Conservation (phyloP, 2,797 vertebrate species). For the Karalla daura region DNA sequence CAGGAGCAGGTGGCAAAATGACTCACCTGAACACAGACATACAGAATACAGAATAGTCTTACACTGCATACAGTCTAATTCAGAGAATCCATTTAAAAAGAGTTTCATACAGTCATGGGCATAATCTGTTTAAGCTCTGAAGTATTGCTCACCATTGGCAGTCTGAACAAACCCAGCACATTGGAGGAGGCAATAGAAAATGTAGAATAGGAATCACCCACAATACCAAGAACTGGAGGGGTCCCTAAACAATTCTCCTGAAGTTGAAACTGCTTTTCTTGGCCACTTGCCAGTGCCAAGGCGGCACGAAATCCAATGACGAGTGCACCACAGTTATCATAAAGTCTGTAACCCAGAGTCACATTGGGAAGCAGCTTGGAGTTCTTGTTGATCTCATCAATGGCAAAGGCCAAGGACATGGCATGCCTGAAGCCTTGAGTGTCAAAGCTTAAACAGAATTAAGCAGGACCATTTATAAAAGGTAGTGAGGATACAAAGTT, state of each 20-base stretch:
- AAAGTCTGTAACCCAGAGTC: constrained; percentile 70
- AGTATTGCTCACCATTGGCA: constrained; percentile 54
- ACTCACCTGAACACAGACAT: constrained; percentile 63
- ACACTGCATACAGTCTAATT: background rate
- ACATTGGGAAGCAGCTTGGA: constrained; percentile 66
- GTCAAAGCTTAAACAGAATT: constrained; percentile 31
- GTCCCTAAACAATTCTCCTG: constrained; percentile 15
- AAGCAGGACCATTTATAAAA: too few relatives aligned
- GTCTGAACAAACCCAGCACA: constrained; percentile 40
- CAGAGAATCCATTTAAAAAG: background rate
- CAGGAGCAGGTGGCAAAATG: constrained; percentile 67
- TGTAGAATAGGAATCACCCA: constrained; percentile 42
- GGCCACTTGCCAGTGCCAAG: constrained; percentile 45
- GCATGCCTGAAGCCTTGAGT: constrained; percentile 58
- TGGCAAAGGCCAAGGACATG: constrained; percentile 70
- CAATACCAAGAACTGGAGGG: constrained; percentile 42
- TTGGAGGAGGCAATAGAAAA: constrained; percentile 43
- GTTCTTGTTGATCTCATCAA: constrained; percentile 75
- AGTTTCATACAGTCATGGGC: too few relatives aligned
- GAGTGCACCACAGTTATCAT: constrained; percentile 72
- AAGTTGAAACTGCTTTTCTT: constrained; percentile 30
- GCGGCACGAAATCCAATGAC: constrained; percentile 66
- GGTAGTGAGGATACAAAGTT: background rate
- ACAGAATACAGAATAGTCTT: background rate
- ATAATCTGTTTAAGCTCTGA: too few relatives aligned